Evolutionary conservation across 2,888 invertebrate species (phyloP).

Genomic region (Neria commutata): DNA sequence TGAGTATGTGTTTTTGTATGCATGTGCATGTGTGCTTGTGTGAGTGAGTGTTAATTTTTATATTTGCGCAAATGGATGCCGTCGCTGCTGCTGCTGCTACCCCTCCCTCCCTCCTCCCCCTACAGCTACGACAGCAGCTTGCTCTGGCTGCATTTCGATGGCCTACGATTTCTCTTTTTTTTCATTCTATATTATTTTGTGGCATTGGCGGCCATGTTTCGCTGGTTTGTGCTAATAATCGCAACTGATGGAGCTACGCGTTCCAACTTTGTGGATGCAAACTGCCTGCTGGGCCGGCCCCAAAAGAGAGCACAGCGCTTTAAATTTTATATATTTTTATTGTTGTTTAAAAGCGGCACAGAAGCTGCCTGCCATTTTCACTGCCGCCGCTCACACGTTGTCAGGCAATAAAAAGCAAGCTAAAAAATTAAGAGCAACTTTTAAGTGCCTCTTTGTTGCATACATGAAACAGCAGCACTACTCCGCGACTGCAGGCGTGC

Average conservation of each 20-base stretch:
- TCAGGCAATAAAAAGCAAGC: slow-evolving; percentile 30
- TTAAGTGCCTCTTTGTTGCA: not conserved
- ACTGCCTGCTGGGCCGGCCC: too few species aligned
- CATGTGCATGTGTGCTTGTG: too few species aligned
- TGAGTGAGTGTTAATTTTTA: slow-evolving; percentile 42
- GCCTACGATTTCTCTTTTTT: slow-evolving; percentile 15
- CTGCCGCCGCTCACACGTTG: slow-evolving; percentile 20
- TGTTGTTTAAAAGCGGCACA: not conserved
- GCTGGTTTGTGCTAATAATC: slow-evolving; percentile 42
- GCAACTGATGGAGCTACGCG: slow-evolving; percentile 23
- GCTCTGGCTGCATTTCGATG: not conserved
- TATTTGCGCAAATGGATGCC: slow-evolving; percentile 2
- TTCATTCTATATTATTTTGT: not conserved
- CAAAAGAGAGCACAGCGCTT: too few species aligned
- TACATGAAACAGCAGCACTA: too few species aligned
- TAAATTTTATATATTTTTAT: not conserved
- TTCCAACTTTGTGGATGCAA: not conserved
- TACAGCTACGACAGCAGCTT: not conserved
- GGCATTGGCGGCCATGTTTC: slow-evolving; percentile 6
- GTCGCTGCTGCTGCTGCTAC: not conserved
- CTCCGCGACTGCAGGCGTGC: too few species aligned
- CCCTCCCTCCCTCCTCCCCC: not conserved
- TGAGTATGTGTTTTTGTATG: not conserved
- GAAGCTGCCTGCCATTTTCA: not conserved
- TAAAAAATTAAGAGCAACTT: slow-evolving; percentile 24